phyloP scores from a whole-genome alignment of 2,888 invertebrate genomes.

The Corbicula japonica region DNA sequence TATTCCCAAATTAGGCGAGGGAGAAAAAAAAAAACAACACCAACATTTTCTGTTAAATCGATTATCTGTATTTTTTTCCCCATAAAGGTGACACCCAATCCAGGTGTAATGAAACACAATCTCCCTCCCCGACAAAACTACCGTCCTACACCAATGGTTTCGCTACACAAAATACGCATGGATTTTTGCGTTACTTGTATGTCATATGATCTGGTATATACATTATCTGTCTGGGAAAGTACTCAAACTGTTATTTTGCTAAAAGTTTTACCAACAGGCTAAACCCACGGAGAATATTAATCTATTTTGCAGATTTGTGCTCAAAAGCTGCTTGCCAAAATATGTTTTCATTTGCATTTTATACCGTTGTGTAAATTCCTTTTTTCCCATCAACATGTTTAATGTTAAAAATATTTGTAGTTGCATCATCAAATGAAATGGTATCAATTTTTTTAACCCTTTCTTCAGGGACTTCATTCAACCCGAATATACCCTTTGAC shows the following conservation, averaged over 20 bases:
- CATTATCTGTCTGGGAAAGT: constrained; percentile 25
- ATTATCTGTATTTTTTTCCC: no score
- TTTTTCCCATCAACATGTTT: no score
- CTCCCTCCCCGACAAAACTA: constrained; percentile 37
- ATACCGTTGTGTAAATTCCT: no score
- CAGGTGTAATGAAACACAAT: constrained; percentile 43
- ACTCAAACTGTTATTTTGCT: constrained; percentile 25
- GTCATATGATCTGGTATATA: constrained; percentile 23
- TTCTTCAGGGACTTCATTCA: no score
- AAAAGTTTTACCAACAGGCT: constrained; percentile 23
- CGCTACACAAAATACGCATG: constrained; percentile 24
- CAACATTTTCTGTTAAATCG: no score
- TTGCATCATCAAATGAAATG: no score
- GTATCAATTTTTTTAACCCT: no score
- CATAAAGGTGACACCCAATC: constrained; percentile 19
- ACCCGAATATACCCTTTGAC: no score
- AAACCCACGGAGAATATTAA: constrained; percentile 24
- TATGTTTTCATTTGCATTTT: no score
- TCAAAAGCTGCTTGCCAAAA: constrained; percentile 14
- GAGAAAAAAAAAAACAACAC: no score
- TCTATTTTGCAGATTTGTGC: constrained; percentile 20
- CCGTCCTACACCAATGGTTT: constrained; percentile 22
- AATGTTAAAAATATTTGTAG: no score
- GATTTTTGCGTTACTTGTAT: constrained; percentile 38
- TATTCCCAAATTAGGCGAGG: no score